These are phyloP conservation scores for Sigmodon hispidus DNA, from an alignment of 2,113 vertebrate species.

Conservation along the genomic window DNA sequence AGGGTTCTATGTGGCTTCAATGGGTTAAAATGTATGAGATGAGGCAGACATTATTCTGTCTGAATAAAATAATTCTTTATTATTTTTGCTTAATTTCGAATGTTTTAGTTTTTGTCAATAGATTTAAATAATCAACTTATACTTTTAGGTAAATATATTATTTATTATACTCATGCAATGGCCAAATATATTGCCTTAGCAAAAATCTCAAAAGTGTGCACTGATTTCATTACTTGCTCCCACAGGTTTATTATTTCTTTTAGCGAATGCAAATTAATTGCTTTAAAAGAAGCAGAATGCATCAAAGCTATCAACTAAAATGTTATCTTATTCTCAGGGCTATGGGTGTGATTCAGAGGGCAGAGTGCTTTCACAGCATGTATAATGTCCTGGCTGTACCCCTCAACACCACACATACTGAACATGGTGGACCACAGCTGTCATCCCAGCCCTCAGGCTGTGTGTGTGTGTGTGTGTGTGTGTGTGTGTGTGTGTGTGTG, in stretches of 20 bases:
- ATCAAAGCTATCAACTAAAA: not conserved
- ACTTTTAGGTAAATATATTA: constrained; percentile 31
- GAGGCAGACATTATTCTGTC: constrained; percentile 12
- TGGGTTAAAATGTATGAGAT: not conserved
- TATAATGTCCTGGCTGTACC: not conserved
- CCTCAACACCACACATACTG: not conserved
- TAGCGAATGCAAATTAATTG: not conserved
- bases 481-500: not conserved
- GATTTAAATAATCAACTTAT: not conserved
- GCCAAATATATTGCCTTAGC: not conserved
- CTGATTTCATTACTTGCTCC: not conserved
- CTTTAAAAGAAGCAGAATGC: constrained; percentile 27
- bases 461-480: not conserved
- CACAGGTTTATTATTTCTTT: not conserved
- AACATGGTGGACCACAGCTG: not conserved
- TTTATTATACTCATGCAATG: not conserved
- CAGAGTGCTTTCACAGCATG: not conserved
- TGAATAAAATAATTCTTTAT: not conserved
- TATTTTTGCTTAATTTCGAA: not conserved
- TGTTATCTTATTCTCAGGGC: not conserved
- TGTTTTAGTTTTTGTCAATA: not conserved
- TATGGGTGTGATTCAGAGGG: not conserved
- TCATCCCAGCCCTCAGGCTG: not conserved
- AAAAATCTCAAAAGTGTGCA: not conserved
- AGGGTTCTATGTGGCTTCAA: not conserved